A percentile compares a stretch with the other conserved stretches of the same genome.
These are phyloP conservation scores for Seriola rivoliana DNA, from an alignment of 2,113 vertebrate species.

Conservation along the genomic window DNA sequence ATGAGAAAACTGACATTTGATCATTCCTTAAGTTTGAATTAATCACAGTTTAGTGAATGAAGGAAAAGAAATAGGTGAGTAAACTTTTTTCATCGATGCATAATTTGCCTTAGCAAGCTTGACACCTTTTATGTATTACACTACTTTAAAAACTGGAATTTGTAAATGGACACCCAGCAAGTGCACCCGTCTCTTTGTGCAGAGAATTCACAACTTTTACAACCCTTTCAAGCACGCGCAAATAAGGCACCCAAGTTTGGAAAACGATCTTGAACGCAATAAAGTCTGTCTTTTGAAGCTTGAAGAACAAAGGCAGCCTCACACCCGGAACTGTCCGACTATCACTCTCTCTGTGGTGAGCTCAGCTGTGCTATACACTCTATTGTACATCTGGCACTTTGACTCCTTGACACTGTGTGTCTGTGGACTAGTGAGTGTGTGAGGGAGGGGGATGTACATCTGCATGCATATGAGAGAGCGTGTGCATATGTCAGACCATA, in stretches of 20 bases:
- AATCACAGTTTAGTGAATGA: background rate
- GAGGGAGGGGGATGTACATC: background rate
- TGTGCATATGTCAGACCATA: background rate
- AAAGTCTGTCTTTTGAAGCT: slow-evolving; percentile 73
- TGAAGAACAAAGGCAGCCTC: slow-evolving; percentile 64
- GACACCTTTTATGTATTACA: background rate
- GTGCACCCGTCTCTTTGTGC: slow-evolving; percentile 21
- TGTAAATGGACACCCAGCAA: slow-evolving; percentile 19
- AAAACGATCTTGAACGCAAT: slow-evolving; percentile 48
- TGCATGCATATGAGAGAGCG: background rate
- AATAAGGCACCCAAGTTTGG: slow-evolving; percentile 43
- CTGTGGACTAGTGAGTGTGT: slow-evolving; percentile 1
- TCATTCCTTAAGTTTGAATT: background rate
- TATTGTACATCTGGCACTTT: slow-evolving; percentile 73
- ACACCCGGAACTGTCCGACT: slow-evolving; percentile 41
- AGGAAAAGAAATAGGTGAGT: background rate
- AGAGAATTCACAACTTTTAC: slow-evolving; percentile 45
- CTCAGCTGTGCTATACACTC: slow-evolving; percentile 53
- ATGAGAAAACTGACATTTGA: background rate
- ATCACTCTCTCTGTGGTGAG: slow-evolving; percentile 54
- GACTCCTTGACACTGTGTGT: slow-evolving; percentile 52
- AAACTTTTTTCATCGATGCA: background rate
- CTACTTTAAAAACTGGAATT: background rate
- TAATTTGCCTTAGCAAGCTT: background rate
- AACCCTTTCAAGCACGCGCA: slow-evolving; percentile 58